phyloP scores from a whole-genome alignment of 2,888 invertebrate species.

The Limnephilus auricula region DNA sequence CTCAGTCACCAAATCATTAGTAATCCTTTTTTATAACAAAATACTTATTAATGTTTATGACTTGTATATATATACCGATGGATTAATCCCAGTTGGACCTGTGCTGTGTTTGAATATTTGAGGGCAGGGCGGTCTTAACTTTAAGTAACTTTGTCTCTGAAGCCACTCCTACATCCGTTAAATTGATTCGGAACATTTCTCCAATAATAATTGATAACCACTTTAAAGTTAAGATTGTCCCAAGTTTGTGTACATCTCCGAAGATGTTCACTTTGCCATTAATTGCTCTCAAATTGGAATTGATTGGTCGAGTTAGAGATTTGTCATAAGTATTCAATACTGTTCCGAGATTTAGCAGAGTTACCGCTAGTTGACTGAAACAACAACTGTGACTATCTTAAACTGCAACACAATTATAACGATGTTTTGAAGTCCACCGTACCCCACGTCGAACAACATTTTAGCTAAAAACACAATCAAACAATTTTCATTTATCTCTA shows the following conservation, averaged over 20 bases:
- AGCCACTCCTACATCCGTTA: not conserved
- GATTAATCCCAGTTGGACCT: not conserved
- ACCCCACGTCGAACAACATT: not conserved
- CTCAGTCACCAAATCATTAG: too few relatives aligned
- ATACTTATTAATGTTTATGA: not conserved
- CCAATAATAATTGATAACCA: conserved; percentile 1
- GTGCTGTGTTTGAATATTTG: not conserved
- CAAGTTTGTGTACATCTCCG: not conserved
- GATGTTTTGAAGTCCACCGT: not conserved
- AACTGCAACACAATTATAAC: not conserved
- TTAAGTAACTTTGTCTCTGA: not conserved
- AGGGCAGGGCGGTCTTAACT: not conserved
- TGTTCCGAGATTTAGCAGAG: not conserved
- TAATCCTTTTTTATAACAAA: too few relatives aligned
- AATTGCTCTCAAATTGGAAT: conserved; percentile 16
- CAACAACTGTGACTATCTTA: not conserved
- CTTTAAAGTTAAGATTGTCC: not conserved
- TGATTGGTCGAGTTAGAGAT: not conserved
- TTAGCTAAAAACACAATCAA: not conserved
- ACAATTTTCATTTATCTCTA: too few relatives aligned
- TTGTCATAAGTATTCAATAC: not conserved
- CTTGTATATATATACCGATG: too few relatives aligned
- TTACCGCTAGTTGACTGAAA: not conserved
- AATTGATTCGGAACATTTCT: conserved; percentile 5
- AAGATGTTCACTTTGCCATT: conserved; percentile 12